Conservation (phyloP, 2,113 vertebrate species). For the Catharus minimus region DNA sequence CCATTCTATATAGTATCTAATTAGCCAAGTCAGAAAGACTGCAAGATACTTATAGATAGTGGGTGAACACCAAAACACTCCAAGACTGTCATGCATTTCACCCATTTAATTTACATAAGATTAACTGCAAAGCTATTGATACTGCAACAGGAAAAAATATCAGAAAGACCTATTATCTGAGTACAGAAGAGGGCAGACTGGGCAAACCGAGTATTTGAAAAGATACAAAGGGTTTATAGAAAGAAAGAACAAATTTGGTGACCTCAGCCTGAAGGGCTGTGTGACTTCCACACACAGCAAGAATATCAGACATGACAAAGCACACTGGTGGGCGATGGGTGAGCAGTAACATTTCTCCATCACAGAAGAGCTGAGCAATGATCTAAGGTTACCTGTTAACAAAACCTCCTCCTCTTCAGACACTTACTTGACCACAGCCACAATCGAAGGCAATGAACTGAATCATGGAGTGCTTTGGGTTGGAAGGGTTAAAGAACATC, state of each 20-base stretch:
- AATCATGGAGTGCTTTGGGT: not conserved
- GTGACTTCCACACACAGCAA: not conserved
- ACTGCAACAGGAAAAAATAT: not conserved
- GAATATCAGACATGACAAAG: fast-evolving
- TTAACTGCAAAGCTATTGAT: not conserved
- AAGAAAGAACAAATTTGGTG: not conserved
- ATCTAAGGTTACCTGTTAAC: fast-evolving
- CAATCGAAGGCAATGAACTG: fast-evolving
- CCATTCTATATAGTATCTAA: not conserved
- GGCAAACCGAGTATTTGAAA: fast-evolving
- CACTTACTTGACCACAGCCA: not conserved
- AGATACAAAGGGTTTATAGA: not conserved
- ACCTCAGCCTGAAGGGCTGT: not conserved
- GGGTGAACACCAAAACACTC: not conserved
- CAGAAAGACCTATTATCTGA: not conserved
- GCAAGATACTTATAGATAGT: fast-evolving
- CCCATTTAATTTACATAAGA: not conserved
- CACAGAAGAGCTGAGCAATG: not conserved
- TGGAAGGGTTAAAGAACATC: not conserved
- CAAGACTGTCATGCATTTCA: not conserved
- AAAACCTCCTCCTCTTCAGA: not conserved
- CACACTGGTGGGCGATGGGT: fast-evolving
- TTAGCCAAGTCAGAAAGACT: not conserved
- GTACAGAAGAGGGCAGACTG: not conserved
- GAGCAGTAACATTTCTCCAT: not conserved